Evolutionary conservation across 2,113 vertebrate genomes (phyloP), one percentile per base, ranked within the genome.

Genomic region (Aix galericulata): DNA sequence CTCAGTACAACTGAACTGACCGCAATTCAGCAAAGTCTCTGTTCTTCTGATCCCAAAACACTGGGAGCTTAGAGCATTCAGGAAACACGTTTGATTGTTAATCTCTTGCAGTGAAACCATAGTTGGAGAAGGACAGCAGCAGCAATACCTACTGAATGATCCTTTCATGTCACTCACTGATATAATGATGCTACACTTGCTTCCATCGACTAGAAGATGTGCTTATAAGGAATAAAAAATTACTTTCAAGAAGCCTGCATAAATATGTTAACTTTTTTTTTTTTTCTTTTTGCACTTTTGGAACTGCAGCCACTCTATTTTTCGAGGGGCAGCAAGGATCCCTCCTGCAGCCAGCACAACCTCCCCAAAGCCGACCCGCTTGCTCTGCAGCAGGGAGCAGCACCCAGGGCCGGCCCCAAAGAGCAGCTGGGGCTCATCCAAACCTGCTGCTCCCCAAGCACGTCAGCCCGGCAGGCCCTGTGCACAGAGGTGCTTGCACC

Each of bases 361-460:
- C 48, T 60, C 34, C 27, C 60, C 29, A 48, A 87, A 32, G 16
- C 14, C 17, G 4, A 20, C 44, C 34, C 62, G 44, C 46, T 25
- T 64, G 42, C 52, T 75, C 72, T 8, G 48, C 32, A 42, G 75
- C 6, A 17, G 15, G 17, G 14, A 71, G 6, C 40, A 58, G 7
- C 26, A 11, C 46, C 48, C 56, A 64, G 62, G 27, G 11, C 26
- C 2, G 18, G 62, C 17, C 52, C 52, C 18, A 25, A 73, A 11
- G 2, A 3, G 34, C 1, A 18, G 53, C n/a, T 59, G 21, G 23
- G 72, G 42, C 59, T 69, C 72, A 86, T 48, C 75, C 53, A 34
- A 79, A 72, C 75, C 8, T 11, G 1, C 71, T 52, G 50, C n/a
- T 75, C 74, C 31, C 6, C 0, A 3, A 0, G 0, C 4, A 31